Percentiles rank a stretch among this genome's conserved stretches.
phyloP scores from a whole-genome alignment of 1,140 invertebrate genomes.

The Notospermus geniculatus region DNA sequence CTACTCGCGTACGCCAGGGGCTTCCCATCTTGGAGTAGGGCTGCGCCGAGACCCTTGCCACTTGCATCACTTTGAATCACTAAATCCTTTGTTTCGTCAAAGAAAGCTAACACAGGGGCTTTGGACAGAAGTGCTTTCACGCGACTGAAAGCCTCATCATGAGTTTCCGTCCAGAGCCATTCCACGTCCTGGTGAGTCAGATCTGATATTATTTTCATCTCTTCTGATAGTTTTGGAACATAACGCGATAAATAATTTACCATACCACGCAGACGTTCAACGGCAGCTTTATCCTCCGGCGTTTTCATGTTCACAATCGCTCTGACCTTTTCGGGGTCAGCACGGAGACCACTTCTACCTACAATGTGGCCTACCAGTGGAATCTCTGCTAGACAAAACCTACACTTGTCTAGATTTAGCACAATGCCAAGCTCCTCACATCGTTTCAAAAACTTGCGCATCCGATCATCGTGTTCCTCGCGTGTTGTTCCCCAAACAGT shows the following conservation, averaged over 20 bases:
- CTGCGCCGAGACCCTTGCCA: constrained; percentile 3
- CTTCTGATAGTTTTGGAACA: constrained; percentile 22
- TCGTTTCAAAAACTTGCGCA: constrained; percentile 27
- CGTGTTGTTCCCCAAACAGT: constrained; percentile 22
- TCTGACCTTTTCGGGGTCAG: constrained; percentile 50
- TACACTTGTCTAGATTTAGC: constrained; percentile 45
- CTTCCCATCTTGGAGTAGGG: constrained; percentile 21
- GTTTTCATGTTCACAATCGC: constrained; percentile 50
- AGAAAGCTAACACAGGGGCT: constrained; percentile 20
- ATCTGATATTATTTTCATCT: constrained; percentile 26
- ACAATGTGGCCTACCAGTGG: constrained; percentile 49
- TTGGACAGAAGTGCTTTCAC: constrained; percentile 25
- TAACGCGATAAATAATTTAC: constrained; percentile 32
- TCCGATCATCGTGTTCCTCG: constrained; percentile 20
- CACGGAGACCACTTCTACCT: constrained; percentile 30
- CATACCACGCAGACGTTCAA: constrained; percentile 26
- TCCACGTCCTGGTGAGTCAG: constrained; percentile 20
- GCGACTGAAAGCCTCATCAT: constrained; percentile 15
- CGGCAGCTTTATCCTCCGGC: constrained; percentile 38
- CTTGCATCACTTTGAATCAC: constrained; percentile 4
- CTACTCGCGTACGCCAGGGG: constrained; percentile 10
- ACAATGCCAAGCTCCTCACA: constrained; percentile 26
- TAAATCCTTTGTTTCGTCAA: background rate
- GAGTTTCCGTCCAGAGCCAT: constrained; percentile 26
- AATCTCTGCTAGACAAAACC: constrained; percentile 33